These are phyloP conservation scores for Bettongia penicillata DNA, from an alignment of 2,113 vertebrate genomes.

Conservation along the genomic window DNA sequence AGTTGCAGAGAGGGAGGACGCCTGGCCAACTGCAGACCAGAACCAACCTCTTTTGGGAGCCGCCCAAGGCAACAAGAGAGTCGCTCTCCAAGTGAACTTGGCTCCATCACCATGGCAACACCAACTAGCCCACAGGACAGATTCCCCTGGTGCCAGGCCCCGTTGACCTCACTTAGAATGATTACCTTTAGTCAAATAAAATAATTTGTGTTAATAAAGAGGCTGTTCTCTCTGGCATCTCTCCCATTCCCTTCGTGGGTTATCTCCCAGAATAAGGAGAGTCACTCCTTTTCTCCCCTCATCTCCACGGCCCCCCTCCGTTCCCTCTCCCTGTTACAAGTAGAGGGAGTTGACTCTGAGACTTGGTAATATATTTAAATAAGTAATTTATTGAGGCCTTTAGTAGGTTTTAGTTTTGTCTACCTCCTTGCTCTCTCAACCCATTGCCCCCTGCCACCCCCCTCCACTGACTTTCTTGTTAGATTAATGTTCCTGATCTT, in stretches of 20 bases:
- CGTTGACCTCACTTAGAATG: slow-evolving; percentile 87
- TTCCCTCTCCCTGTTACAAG: background rate
- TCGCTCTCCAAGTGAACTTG: slow-evolving; percentile 48
- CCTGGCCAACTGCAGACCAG: slow-evolving; percentile 6
- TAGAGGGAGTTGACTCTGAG: background rate
- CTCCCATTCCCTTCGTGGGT: slow-evolving; percentile 76
- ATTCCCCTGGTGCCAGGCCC: slow-evolving; percentile 64
- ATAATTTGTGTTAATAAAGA: slow-evolving; percentile 90
- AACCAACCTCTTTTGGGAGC: slow-evolving; percentile 44
- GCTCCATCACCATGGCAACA: slow-evolving; percentile 84
- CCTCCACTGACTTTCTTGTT: slow-evolving; percentile 6
- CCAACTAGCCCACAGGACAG: slow-evolving; percentile 70
- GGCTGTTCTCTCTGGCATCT: slow-evolving; percentile 79
- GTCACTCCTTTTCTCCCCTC: slow-evolving; percentile 57
- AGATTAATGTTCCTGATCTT: background rate
- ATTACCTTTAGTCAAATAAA: slow-evolving; percentile 90
- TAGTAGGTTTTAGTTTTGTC: slow-evolving; percentile 78
- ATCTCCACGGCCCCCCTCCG: background rate
- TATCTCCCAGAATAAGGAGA: slow-evolving; percentile 68
- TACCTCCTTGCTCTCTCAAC: background rate
- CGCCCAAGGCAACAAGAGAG: background rate
- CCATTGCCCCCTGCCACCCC: background rate
- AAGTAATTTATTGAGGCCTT: slow-evolving; percentile 80
- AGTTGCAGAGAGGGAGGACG: slow-evolving; percentile 10
- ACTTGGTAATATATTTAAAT: slow-evolving; percentile 62